Conservation (phyloP, 2,113 vertebrate species). For the Seriola dumerili region DNA sequence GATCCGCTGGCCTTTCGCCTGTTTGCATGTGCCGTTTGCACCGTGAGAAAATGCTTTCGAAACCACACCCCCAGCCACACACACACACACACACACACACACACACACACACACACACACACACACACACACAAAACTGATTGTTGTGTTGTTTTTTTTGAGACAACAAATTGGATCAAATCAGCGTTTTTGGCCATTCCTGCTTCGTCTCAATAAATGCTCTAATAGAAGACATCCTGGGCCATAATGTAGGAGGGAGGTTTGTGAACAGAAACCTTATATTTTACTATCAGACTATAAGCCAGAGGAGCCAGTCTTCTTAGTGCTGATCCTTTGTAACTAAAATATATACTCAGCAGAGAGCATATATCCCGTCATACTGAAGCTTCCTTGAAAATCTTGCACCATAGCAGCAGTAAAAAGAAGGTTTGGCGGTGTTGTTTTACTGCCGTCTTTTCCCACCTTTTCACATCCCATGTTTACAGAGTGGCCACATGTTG, state of each 20-base stretch:
- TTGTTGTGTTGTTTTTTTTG: neutral
- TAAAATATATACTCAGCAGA: neutral
- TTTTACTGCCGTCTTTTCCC: slow-evolving; percentile 11
- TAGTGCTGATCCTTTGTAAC: neutral
- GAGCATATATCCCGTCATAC: neutral
- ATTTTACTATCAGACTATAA: neutral
- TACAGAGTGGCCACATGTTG: slow-evolving; percentile 5
- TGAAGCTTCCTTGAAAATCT: neutral
- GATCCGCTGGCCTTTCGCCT: neutral
- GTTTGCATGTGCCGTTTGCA: neutral
- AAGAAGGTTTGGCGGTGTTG: neutral
- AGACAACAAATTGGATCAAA: neutral
- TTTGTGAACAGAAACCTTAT: neutral
- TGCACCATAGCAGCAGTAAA: neutral
- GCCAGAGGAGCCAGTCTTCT: no score
- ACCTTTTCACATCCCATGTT: slow-evolving; percentile 18
- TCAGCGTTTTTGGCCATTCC: neutral
- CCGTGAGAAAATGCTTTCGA: neutral
- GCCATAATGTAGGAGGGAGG: neutral
- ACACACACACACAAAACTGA: neutral
- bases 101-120: no score
- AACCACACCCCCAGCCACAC: neutral
- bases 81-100: no score
- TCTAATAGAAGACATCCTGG: neutral
- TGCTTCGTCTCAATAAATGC: neutral